Conservation (phyloP, 2,113 vertebrate species). For the Alligator sinensis region DNA sequence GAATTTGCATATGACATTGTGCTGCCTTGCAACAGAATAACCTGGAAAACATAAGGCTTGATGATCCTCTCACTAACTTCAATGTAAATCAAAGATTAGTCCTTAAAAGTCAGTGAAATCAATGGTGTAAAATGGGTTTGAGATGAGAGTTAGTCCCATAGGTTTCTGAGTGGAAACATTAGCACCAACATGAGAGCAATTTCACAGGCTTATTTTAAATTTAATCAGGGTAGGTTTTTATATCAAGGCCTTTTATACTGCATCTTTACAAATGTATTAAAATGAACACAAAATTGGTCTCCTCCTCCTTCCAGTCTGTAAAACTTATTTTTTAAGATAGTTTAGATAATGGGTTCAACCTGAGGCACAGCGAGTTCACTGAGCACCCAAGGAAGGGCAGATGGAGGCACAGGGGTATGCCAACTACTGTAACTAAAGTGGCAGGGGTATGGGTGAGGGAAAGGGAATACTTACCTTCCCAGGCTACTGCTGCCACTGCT, state of each 20-base stretch:
- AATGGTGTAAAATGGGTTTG: not conserved
- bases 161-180: not conserved
- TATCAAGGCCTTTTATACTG: not conserved
- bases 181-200: not conserved
- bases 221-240: not conserved
- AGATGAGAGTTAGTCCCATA: not conserved
- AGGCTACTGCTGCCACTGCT: no score
- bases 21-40: not conserved
- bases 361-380: no score
- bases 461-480: no score
- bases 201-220: not conserved
- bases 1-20: slow-evolving; percentile 4
- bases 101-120: not conserved
- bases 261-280: slow-evolving; percentile 16
- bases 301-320: slow-evolving; percentile 12
- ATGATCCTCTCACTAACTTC: not conserved
- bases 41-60: slow-evolving; percentile 34
- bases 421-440: no score
- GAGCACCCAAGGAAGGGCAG: no score
- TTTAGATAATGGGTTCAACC: not conserved
- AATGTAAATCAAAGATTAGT: not conserved
- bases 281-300: slow-evolving; percentile 24
- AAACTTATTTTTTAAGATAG: not conserved
- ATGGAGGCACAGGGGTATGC: no score
- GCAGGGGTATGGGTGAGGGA: no score